Conservation (phyloP, 2,113 vertebrate species). For the Lichenostomus cassidix region DNA sequence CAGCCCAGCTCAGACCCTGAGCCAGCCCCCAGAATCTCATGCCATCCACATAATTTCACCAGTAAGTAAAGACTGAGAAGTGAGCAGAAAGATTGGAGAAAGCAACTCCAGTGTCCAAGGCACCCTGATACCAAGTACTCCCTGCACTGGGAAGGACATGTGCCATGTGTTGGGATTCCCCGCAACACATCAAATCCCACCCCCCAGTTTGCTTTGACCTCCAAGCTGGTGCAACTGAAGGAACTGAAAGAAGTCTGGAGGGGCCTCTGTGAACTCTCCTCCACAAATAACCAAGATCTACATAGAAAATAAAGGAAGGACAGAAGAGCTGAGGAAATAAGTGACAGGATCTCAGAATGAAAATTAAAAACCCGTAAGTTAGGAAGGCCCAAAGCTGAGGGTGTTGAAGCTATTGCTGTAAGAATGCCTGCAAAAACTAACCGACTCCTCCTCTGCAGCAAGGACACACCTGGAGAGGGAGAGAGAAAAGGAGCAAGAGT, state of each 20-base stretch:
- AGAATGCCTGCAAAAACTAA: background rate
- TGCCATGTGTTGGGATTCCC: background rate
- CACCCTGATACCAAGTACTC: background rate
- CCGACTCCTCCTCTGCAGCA: background rate
- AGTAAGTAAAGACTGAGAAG: background rate
- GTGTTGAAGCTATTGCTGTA: constrained; percentile 8
- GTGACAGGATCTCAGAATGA: background rate
- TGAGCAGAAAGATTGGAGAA: background rate
- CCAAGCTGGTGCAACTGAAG: background rate
- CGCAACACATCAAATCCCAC: background rate
- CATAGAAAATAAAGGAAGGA: background rate
- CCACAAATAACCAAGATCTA: background rate
- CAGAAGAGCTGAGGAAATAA: background rate
- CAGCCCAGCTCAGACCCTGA: background rate
- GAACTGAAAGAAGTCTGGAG: background rate
- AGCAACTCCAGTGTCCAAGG: background rate
- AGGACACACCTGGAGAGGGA: background rate
- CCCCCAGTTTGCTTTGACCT: background rate
- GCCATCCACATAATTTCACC: background rate
- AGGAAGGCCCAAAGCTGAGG: constrained; percentile 20
- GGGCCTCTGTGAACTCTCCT: background rate
- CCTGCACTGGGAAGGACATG: background rate
- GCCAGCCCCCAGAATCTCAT: background rate
- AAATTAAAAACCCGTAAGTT: background rate
- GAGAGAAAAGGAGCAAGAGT: background rate